Base-by-base conservation (phyloP, 2,113 vertebrate species). In the Junco hyemalis region DNA sequence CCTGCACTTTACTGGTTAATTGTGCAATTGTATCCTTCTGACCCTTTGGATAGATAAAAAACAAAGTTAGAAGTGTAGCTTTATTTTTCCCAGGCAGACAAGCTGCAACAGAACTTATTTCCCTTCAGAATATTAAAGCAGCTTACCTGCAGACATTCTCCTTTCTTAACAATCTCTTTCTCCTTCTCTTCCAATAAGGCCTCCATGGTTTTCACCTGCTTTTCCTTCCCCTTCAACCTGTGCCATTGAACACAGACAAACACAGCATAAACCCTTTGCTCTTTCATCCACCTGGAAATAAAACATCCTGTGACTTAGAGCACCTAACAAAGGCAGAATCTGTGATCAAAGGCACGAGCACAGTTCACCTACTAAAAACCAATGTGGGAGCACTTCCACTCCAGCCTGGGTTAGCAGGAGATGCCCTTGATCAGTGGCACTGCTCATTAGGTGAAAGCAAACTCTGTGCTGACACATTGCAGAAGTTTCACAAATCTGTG, bases 221-320 rank as follows among this genome's bases (percentile, higher is more conserved):
- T 98, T 33, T 98, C 98, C 71, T 98, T 98, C 82, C 97, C 96
- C 92, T 97, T 98, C 94, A 98, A 86, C 88, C 98, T 98, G 94
- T 24, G 92, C 44, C 94, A 90, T 86, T 24, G 95, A 91, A 83
- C 72, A 87, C 53, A 85, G 44, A 88, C 40, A 81, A 59, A 59
- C 29, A 53, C 11, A 85, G 16, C 48, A 86, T 83, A 88, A 86
- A 36, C n/a, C 48, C 24, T 12, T 31, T 36, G 45, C 74, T 83
- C 81, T 66, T 85, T 65, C 44, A 89, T 44, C 70, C 60, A 40
- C 1, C n/a, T 81, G 35, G 17, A 84, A 77, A 86, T 36, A 53
- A 60, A 90, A 35, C 72, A 69, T 5, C 61, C 81, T 8, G 0
- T 3, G 50, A 60, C 92, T 64, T 71, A 61, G 77, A 89, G 72